Conservation (phyloP, 2,797 vertebrate genomes). For the Bryconaethiops microstoma region DNA sequence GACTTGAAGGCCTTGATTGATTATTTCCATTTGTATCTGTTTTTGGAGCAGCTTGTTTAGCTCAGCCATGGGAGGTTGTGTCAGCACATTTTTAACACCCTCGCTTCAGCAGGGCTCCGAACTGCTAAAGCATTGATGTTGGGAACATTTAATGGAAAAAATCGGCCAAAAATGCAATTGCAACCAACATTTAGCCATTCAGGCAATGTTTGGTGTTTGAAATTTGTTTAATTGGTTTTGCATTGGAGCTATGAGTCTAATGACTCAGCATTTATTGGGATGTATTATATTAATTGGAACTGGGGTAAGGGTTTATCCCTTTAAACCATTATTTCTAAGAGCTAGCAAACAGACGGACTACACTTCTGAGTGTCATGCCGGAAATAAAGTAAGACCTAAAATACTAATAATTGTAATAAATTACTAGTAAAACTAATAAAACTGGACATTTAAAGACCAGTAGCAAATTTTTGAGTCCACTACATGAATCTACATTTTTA, state of each 20-base stretch:
- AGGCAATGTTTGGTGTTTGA: neutral
- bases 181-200: neutral
- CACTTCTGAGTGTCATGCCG: too few species aligned
- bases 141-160: neutral
- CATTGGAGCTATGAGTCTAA: neutral
- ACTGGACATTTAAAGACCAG: too few species aligned
- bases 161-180: neutral
- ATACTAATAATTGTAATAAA: too few species aligned
- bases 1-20: neutral
- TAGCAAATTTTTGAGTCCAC: too few species aligned
- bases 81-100: conserved; percentile 1
- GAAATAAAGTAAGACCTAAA: too few species aligned
- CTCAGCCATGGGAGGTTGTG: neutral
- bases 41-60: neutral
- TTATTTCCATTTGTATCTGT: conserved; percentile 9
- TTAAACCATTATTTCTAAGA: too few species aligned
- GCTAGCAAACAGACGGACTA: too few species aligned
- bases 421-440: too few species aligned
- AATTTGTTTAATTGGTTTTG: neutral
- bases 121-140: neutral
- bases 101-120: neutral
- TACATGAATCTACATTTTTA: too few species aligned
- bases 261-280: too few species aligned
- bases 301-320: too few species aligned
- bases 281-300: too few species aligned